Base-by-base conservation (phyloP, 2,113 vertebrate species). In the Bubo scandiacus region DNA sequence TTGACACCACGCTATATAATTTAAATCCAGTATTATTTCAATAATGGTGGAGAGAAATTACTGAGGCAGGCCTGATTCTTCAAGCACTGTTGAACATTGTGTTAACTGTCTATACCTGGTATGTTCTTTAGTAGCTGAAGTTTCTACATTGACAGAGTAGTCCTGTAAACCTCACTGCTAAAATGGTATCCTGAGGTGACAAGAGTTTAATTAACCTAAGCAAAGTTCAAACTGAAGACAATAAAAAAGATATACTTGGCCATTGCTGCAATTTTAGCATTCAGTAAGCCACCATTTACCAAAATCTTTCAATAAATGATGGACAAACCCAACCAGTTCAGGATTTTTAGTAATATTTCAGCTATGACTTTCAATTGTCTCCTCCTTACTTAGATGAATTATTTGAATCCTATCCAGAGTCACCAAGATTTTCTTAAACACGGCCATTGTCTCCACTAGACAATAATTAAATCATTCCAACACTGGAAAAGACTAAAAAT, bases 201-300 rank as follows among this genome's bases (percentile, higher is more conserved):
- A 88, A 81, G 55, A 65, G 26, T 63, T 92, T 67, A 70, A 77
- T 72, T 88, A 86, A 59, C 40, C 86, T 83, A 86, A 90, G 34
- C 29, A 86, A 94, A 94, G 65, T 90, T 94, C 66, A 93, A 90
- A 92, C 5, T 87, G 58, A 85, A 92, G 52, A 78, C 62, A 81
- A 68, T 59, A n/a, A 86, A 58, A 66, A 84, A 86, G 47, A 36
- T 3, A 16, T 59, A 63, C 30, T 90, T 72, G 29, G 47, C 27
- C 54, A 34, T 63, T 92, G 22, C 51, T 88, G 47, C 15, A 34
- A 81, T 75, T 68, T 78, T 65, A 88, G 30, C 88, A 75, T 72
- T 15, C 32, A 81, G 54, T 74, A 84, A 82, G 43, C 26, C 38
- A 90, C 38, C 30, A 34, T 85, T 81, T 94, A 81, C 38, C 61